Base-by-base conservation (phyloP, 2,113 vertebrate genomes). In the Odontesthes bonariensis region DNA sequence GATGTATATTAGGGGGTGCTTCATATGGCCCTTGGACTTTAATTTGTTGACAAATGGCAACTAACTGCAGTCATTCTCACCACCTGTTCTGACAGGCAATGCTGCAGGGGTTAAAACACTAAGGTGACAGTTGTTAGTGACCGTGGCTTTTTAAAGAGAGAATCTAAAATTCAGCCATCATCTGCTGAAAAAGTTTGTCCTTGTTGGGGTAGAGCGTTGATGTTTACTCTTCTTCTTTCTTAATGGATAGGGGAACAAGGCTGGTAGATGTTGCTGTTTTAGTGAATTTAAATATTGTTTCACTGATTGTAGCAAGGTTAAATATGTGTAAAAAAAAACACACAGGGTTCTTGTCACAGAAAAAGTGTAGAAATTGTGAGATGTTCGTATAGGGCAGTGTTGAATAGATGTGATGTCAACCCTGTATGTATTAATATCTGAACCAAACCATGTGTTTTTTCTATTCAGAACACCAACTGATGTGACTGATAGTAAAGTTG, bases 11-110 rank as follows among this genome's bases (percentile, higher is more conserved):
- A 67, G 44, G 38, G 66, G 67, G 65, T 63, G 53, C 76, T 75
- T 83, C 74, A 55, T 46, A 33, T 56, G 79, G 65, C 73, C 44
- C 72, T 85, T 69, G 56, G 79, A 82, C 75, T 62, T 71, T 74
- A 71, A 77, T 80, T 77, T 77, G 60, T 31, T 65, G 77, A 81
- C 89, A 92, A 91, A 92, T 89, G 88, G 87, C 56, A 22, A 1
- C 44, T 22, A n/a, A 88, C 49, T 74, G 66, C 70, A 27, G 65
- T 47, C 57, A 5, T 76, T 77, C 38, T 58, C 54, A 46, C 35
- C 88, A 86, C 46, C 73, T 89, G 86, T 80, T 55, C 31, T 49
- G 20, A 7, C 46, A 49, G 17, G 46, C 46, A 19, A 3, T 49
- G 19, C 55, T 59, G 10, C 33, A 20, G 63, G 38, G 40, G 56